Evolutionary conservation across 1,140 invertebrate genomes (phyloP).

Genomic region (Drosophila tani): DNA sequence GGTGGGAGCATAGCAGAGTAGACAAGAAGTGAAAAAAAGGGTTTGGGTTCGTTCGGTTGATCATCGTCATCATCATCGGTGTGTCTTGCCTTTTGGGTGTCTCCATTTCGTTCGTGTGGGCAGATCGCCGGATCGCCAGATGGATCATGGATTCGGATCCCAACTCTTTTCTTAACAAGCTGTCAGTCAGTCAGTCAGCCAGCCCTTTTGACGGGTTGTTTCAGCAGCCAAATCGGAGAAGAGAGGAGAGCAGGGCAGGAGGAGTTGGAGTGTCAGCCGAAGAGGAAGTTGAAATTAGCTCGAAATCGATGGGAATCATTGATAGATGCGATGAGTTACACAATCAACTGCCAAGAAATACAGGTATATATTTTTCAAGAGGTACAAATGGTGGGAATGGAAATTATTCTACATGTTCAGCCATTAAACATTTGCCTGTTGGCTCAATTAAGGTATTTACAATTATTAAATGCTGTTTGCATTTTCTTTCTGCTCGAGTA

Average conservation of each 20-base stretch:
- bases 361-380: conserved; percentile 6
- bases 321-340: conserved; percentile 37
- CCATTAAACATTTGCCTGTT: background rate
- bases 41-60: conserved; percentile 6
- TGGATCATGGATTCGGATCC: conserved; percentile 15
- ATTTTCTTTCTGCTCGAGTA: background rate
- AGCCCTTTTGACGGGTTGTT: conserved; percentile 27
- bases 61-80: conserved; percentile 34
- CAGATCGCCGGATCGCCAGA: conserved; percentile 35
- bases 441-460: background rate
- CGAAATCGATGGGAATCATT: conserved; percentile 48
- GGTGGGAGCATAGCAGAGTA: conserved; percentile 15
- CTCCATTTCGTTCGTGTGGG: conserved; percentile 30
- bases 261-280: conserved; percentile 23
- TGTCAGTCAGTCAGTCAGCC: conserved; percentile 47
- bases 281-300: conserved; percentile 48
- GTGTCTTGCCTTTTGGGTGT: conserved; percentile 25
- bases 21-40: conserved; percentile 26
- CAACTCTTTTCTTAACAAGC: conserved; percentile 42
- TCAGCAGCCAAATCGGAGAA: conserved; percentile 1
- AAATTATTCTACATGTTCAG: conserved; percentile 5
- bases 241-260: background rate
- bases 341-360: conserved; percentile 10
- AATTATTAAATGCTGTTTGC: conserved; percentile 1
- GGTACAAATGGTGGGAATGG: conserved; percentile 26